Evolutionary conservation across 2,797 vertebrate genomes (phyloP).

Genomic region (Aratinga solstitialis): DNA sequence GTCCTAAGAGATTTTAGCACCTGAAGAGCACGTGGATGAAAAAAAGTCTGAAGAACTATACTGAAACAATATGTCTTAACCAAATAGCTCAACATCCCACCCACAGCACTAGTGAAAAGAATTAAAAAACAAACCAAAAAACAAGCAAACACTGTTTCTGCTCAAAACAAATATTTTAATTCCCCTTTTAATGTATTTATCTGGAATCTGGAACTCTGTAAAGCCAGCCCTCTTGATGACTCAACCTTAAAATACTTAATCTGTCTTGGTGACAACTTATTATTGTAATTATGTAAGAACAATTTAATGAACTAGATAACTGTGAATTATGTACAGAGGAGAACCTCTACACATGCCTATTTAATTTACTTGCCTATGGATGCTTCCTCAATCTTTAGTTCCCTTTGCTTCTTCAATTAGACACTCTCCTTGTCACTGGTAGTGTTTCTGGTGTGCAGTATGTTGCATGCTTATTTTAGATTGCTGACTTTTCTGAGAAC

Average conservation of each 20-base stretch:
- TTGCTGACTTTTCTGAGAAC: conserved; percentile 69
- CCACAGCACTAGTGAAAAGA: background rate
- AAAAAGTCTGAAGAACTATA: background rate
- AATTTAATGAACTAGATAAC: conserved; percentile 67
- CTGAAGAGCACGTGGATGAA: background rate
- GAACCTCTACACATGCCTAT: conserved; percentile 28
- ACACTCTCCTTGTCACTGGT: background rate
- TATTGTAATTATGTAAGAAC: conserved; percentile 21
- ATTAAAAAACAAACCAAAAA: background rate
- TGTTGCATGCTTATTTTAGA: conserved; percentile 48
- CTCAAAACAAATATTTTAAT: background rate
- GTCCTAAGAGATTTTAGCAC: background rate
- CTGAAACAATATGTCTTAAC: background rate
- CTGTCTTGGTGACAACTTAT: conserved; percentile 34
- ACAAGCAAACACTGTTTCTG: background rate
- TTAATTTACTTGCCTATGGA: conserved; percentile 38
- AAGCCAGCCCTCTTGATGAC: conserved; percentile 4
- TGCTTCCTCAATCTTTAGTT: conserved; percentile 19
- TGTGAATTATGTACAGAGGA: background rate
- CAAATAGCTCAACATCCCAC: background rate
- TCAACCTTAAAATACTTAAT: conserved; percentile 54
- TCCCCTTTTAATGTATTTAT: background rate
- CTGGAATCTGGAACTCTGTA: background rate
- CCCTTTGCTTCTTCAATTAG: conserved; percentile 9
- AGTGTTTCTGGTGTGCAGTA: conserved; percentile 49